These are phyloP conservation scores for Drosophila atripex DNA, from an alignment of 2,888 invertebrate genomes.

Conservation along the genomic window DNA sequence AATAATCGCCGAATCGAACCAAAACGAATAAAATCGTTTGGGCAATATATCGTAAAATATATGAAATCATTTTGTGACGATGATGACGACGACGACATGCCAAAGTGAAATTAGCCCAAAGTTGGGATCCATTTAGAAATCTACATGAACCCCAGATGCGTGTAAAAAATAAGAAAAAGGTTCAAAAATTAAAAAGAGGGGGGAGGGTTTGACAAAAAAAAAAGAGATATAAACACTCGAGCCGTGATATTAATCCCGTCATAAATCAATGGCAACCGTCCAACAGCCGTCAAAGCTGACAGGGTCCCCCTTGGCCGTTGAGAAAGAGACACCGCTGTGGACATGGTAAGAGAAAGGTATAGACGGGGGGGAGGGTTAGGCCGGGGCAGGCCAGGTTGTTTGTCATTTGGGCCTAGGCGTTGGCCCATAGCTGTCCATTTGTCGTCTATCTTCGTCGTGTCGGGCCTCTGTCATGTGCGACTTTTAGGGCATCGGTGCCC, in stretches of 20 bases:
- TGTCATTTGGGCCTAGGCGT: slow-evolving; percentile 34
- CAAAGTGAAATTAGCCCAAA: slow-evolving; percentile 76
- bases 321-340: slow-evolving; percentile 13
- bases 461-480: slow-evolving; percentile 44
- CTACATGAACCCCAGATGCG: slow-evolving; percentile 54
- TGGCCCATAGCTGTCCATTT: slow-evolving; percentile 47
- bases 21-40: slow-evolving; percentile 29
- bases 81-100: slow-evolving; percentile 29
- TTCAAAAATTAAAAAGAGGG: slow-evolving; percentile 40
- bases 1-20: slow-evolving; percentile 26
- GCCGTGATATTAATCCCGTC: slow-evolving; percentile 67
- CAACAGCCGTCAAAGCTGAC: slow-evolving; percentile 44
- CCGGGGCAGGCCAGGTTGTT: neutral
- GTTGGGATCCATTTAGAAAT: slow-evolving; percentile 74
- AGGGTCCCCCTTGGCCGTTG: slow-evolving; percentile 3
- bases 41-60: slow-evolving; percentile 32
- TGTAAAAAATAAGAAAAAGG: slow-evolving; percentile 39
- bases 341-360: neutral
- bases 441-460: slow-evolving; percentile 44
- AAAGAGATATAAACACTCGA: slow-evolving; percentile 26
- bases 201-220: slow-evolving; percentile 15
- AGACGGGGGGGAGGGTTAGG: no score
- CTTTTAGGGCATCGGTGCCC: slow-evolving; percentile 41
- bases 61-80: slow-evolving; percentile 52
- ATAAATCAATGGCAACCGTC: slow-evolving; percentile 67